Evolutionary conservation across 2,113 vertebrate genomes (phyloP).

Genomic region (Mellivora capensis): DNA sequence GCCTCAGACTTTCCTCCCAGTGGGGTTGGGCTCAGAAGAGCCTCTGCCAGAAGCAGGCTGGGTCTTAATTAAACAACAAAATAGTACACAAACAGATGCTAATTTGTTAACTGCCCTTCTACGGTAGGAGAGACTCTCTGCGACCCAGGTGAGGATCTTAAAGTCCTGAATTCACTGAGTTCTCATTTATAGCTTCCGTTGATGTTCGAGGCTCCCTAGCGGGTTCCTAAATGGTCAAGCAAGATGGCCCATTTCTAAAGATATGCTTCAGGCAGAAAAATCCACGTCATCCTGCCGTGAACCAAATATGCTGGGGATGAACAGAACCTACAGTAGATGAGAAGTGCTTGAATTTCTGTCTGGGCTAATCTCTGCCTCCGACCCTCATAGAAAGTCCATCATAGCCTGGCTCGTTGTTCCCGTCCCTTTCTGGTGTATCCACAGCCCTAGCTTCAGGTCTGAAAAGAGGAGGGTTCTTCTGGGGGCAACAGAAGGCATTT

Average conservation of each 20-base stretch:
- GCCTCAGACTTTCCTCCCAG: too few relatives aligned
- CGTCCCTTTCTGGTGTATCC: background rate
- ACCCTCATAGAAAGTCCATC: background rate
- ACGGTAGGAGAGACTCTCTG: background rate
- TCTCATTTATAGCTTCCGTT: too few relatives aligned
- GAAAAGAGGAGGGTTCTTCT: background rate
- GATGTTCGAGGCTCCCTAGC: background rate
- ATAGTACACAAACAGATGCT: accelerated
- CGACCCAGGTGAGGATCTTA: background rate
- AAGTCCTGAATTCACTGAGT: accelerated
- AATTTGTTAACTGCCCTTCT: background rate
- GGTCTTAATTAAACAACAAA: background rate
- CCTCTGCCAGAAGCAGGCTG: background rate
- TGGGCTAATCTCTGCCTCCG: background rate
- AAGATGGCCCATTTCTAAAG: background rate
- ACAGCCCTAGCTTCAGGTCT: background rate
- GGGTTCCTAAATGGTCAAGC: background rate
- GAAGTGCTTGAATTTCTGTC: accelerated
- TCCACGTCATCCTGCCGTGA: accelerated
- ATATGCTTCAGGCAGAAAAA: background rate
- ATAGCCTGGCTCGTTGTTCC: too few relatives aligned
- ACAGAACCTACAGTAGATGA: accelerated
- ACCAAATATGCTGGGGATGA: background rate
- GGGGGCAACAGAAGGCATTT: background rate
- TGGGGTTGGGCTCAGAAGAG: background rate